Percentiles rank a stretch among this genome's conserved stretches.
These are phyloP conservation scores for Dufourea novaeangliae DNA, from an alignment of 1,140 invertebrate genomes.

Conservation along the genomic window DNA sequence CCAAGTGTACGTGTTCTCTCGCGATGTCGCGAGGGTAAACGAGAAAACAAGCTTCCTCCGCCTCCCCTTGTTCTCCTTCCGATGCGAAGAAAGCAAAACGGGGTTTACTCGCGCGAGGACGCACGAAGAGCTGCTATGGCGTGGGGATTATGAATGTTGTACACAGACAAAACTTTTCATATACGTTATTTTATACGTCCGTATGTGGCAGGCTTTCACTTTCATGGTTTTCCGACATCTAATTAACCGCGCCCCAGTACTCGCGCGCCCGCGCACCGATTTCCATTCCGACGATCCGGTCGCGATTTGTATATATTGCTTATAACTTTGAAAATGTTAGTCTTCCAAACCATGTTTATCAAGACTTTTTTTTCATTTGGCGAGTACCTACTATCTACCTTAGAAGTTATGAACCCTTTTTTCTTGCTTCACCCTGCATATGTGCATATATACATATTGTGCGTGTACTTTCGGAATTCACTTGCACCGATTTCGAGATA, in stretches of 20 bases:
- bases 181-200: conserved; percentile 42
- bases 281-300: not conserved
- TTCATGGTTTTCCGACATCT: not conserved
- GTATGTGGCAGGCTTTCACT: conserved; percentile 29
- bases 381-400: too few species aligned
- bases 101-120: not conserved
- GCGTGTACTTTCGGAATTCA: too few species aligned
- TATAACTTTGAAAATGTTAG: too few species aligned
- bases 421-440: too few species aligned
- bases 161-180: conserved; percentile 35
- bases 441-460: too few species aligned
- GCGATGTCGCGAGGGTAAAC: too few species aligned
- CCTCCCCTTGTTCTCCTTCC: not conserved
- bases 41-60: not conserved
- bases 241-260: not conserved
- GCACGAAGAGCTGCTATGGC: not conserved
- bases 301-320: too few species aligned
- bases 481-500: not conserved
- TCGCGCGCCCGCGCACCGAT: too few species aligned
- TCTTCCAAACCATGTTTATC: too few species aligned
- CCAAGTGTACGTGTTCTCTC: too few species aligned
- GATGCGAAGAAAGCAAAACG: not conserved
- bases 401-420: too few species aligned
- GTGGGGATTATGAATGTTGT: conserved; percentile 6
- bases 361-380: too few species aligned